Evolutionary conservation across 2,888 invertebrate species (phyloP).

Genomic region (Apeira syringaria): DNA sequence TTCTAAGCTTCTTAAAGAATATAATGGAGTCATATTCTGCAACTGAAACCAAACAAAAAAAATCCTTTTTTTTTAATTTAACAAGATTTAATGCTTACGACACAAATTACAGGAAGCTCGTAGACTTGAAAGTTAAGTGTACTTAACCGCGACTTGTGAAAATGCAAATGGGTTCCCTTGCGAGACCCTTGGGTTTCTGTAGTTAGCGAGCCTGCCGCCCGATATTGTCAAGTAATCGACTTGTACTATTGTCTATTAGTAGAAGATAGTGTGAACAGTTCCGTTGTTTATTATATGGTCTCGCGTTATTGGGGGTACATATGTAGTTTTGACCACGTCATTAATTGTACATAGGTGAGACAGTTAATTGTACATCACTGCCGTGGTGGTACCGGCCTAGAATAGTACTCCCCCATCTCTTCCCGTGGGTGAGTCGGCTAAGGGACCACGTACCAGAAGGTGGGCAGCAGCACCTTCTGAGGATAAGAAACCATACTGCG

Average conservation of each 20-base stretch:
- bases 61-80: conserved; percentile 31
- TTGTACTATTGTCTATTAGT: conserved; percentile 22
- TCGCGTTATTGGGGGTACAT: too few relatives aligned
- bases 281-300: background rate
- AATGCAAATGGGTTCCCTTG: conserved; percentile 50
- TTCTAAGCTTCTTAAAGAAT: too few relatives aligned
- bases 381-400: too few relatives aligned
- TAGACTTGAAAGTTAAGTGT: conserved; percentile 53
- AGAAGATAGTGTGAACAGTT: conserved; percentile 8
- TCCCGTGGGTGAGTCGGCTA: too few relatives aligned
- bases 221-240: conserved; percentile 38
- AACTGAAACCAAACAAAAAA: conserved; percentile 4
- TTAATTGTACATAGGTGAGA: too few relatives aligned
- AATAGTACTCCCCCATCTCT: too few relatives aligned
- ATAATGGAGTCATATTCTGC: background rate
- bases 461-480: too few relatives aligned
- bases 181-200: conserved; percentile 27
- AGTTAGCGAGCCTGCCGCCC: conserved; percentile 27
- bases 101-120: conserved; percentile 29
- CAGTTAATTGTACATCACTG: too few relatives aligned
- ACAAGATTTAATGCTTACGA: conserved; percentile 38
- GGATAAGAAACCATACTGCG: too few relatives aligned
- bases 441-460: too few relatives aligned
- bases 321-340: too few relatives aligned
- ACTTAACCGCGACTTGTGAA: conserved; percentile 61